Base-by-base conservation (phyloP, 1,140 invertebrate genomes). In the Riptortus pedestris region DNA sequence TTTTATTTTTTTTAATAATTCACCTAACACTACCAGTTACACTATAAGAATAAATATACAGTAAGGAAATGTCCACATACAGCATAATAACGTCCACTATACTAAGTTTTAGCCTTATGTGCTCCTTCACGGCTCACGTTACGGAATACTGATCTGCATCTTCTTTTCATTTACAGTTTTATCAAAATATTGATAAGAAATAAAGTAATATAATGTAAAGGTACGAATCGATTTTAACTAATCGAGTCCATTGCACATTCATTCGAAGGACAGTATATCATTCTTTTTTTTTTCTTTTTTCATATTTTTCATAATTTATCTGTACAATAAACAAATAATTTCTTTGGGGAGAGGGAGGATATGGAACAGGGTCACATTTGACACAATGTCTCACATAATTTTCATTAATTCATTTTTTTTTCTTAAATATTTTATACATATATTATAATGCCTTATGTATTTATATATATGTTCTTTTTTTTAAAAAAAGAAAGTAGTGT, bases 61-160 rank as follows among this genome's bases (percentile, higher is more conserved):
- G 63, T 64, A 64, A 64, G 63, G 63, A 64, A 64, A 59, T 38
- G 28, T 45, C 52, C 63, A 64, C 63, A 59, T 59, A 64, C 63
- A 64, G 63, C 47, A 59, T 64, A 45, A 51, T 63, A 51, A 64
- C 63, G 63, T 64, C 55, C 63, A 64, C 63, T 64, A 64, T 55
- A 55, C 63, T 60, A 67, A 60, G 45, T 24, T 55, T 70, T 67
- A 52, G 73, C 73, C 3, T 70, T 69, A 63, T 68, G 68, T 58
- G 33, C 24, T 60, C 47, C 58, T 52, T 38, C 12, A 43, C 28
- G 45, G 45, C 45, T 29, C 38, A 59, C 26, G 18, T 60, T 59
- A 48, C 52, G 20, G 20, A 64, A 64, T 64, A 64, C 63, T 64
- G 63, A 64, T 64, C 63, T 64, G 57, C 43, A n/a, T 60, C 22